Percentiles rank a stretch among this genome's conserved stretches.
These are phyloP conservation scores for Nycteola revayana DNA, from an alignment of 2,888 invertebrate species.

Conservation along the genomic window DNA sequence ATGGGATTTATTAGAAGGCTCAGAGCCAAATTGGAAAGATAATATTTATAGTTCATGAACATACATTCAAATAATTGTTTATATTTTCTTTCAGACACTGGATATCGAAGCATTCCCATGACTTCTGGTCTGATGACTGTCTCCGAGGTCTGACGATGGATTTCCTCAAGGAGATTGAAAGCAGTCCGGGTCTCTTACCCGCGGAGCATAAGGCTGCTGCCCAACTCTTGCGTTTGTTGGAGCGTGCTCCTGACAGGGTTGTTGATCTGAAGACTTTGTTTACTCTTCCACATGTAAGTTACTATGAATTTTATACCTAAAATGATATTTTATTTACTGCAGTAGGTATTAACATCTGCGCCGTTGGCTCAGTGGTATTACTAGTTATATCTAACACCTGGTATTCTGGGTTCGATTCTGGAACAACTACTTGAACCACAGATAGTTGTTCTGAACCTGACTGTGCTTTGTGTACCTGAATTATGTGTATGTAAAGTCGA, in stretches of 20 bases:
- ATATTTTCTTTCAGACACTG: conserved; percentile 86
- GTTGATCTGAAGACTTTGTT: conserved; percentile 88
- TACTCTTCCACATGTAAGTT: conserved; percentile 84
- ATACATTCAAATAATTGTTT: not conserved
- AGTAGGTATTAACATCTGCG: too few relatives aligned
- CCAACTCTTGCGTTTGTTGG: conserved; percentile 89
- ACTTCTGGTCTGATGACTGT: conserved; percentile 90
- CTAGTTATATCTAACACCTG: too few relatives aligned
- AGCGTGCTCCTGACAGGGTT: conserved; percentile 86
- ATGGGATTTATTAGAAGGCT: not conserved
- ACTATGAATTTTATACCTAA: too few relatives aligned
- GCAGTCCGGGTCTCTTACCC: conserved; percentile 90
- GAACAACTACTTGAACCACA: too few relatives aligned
- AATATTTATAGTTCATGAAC: not conserved
- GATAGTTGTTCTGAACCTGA: too few relatives aligned
- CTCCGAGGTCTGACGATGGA: conserved; percentile 90
- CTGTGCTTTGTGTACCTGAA: too few relatives aligned
- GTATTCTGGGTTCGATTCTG: too few relatives aligned
- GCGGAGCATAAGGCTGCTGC: conserved; percentile 95
- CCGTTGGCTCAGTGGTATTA: too few relatives aligned
- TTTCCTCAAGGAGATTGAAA: conserved; percentile 93
- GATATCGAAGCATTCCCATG: conserved; percentile 95
- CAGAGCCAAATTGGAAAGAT: not conserved
- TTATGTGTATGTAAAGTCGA: too few relatives aligned
- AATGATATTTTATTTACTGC: too few relatives aligned